Conservation (phyloP, 2,888 invertebrate genomes). For the Electrophaes corylata region DNA sequence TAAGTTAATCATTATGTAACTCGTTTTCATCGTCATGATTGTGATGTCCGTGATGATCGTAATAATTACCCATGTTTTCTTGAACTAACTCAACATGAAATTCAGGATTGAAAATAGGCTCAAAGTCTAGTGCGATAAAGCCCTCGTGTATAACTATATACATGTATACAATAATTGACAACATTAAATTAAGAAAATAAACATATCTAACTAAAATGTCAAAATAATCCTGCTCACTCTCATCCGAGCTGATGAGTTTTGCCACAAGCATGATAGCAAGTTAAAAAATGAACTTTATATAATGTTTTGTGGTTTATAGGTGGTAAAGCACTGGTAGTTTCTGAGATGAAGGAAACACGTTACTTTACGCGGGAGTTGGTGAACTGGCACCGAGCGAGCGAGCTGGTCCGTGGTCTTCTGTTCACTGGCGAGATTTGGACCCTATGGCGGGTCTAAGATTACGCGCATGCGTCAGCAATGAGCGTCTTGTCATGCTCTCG, state of each 20-base stretch:
- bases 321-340: constrained; percentile 13
- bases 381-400: constrained; percentile 11
- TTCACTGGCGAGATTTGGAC: constrained; percentile 4
- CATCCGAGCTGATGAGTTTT: neutral
- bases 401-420: neutral
- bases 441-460: neutral
- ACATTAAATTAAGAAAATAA: neutral
- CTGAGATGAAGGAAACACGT: constrained; percentile 4
- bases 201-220: neutral
- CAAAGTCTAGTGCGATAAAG: neutral
- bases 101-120: neutral
- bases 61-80: neutral
- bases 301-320: neutral
- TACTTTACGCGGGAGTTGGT: constrained; percentile 19
- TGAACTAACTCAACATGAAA: neutral
- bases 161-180: neutral
- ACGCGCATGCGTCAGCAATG: constrained; percentile 24
- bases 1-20: neutral
- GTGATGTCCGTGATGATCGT: neutral
- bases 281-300: constrained; percentile 1
- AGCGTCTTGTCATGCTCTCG: neutral
- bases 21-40: neutral
- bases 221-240: neutral
- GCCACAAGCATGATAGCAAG: constrained; percentile 6
- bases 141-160: neutral